Evolutionary conservation across 2,888 invertebrate species (phyloP).

Genomic region (Perizoma affinitatum): DNA sequence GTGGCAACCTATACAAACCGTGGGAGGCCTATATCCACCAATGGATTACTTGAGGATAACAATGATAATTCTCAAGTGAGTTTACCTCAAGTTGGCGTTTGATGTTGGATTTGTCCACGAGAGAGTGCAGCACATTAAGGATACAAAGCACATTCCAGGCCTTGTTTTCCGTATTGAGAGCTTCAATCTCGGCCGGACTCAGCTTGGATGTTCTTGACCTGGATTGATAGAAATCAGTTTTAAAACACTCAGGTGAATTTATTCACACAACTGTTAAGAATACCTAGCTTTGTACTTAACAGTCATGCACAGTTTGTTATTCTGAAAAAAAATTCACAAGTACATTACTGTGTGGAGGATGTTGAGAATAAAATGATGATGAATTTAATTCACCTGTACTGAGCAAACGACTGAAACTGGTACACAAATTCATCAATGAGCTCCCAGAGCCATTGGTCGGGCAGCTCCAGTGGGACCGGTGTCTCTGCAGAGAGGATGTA

Average conservation of each 20-base stretch:
- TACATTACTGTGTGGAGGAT: too few relatives aligned
- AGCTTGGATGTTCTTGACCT: constrained; percentile 89
- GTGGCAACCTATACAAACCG: too few relatives aligned
- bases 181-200: constrained; percentile 91
- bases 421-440: constrained; percentile 99
- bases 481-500: constrained; percentile 95
- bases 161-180: constrained; percentile 91
- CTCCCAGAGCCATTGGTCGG: constrained; percentile 99
- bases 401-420: constrained; percentile 96
- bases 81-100: constrained; percentile 96
- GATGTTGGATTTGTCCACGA: constrained; percentile 99
- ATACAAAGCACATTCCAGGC: constrained; percentile 99
- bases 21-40: too few relatives aligned
- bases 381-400: constrained; percentile 86
- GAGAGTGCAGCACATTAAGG: constrained; percentile 97
- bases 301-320: too few relatives aligned
- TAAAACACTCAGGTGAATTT: not conserved
- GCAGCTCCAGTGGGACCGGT: constrained; percentile 95
- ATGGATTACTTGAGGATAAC: too few relatives aligned
- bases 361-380: too few relatives aligned
- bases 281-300: too few relatives aligned
- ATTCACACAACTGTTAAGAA: too few relatives aligned
- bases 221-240: constrained; percentile 18
- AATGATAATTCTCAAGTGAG: not conserved
- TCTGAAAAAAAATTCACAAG: too few relatives aligned